phyloP scores from a whole-genome alignment of 2,797 vertebrate species.

The Poliocrania exsul region DNA sequence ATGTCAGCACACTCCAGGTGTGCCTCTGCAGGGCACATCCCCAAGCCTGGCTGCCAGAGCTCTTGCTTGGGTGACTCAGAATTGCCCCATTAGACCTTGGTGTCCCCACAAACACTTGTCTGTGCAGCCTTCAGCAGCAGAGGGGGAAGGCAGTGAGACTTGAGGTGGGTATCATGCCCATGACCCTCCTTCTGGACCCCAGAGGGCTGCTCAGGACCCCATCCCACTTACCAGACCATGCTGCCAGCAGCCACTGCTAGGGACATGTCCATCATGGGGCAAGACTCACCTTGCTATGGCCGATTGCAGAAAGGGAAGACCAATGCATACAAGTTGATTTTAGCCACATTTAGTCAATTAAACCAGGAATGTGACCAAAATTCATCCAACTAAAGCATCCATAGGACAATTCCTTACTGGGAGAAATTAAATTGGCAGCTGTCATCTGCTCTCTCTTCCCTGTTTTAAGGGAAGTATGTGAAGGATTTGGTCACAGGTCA shows the following conservation, averaged over 20 bases:
- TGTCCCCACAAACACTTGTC: not conserved
- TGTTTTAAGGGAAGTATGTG: not conserved
- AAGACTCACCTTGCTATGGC: not conserved
- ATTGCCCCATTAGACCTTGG: accelerated
- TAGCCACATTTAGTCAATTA: not conserved
- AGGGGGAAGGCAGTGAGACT: not conserved
- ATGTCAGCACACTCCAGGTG: not conserved
- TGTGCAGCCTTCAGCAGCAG: not conserved
- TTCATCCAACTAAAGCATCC: not conserved
- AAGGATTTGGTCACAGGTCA: not conserved
- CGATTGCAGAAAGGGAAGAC: not conserved
- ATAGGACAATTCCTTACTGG: not conserved
- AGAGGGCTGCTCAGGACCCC: not conserved
- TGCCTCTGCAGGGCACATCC: not conserved
- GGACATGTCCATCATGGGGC: accelerated
- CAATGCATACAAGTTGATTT: not conserved
- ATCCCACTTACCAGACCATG: not conserved
- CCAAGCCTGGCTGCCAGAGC: not conserved
- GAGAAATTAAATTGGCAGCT: not conserved
- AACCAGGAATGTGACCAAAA: not conserved
- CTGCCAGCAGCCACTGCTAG: not conserved
- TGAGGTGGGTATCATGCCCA: accelerated
- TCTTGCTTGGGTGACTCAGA: not conserved
- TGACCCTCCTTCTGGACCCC: not conserved
- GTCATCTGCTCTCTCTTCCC: not conserved